phyloP scores from a whole-genome alignment of 1,140 invertebrate species.

The Drosophila kohkoa region DNA sequence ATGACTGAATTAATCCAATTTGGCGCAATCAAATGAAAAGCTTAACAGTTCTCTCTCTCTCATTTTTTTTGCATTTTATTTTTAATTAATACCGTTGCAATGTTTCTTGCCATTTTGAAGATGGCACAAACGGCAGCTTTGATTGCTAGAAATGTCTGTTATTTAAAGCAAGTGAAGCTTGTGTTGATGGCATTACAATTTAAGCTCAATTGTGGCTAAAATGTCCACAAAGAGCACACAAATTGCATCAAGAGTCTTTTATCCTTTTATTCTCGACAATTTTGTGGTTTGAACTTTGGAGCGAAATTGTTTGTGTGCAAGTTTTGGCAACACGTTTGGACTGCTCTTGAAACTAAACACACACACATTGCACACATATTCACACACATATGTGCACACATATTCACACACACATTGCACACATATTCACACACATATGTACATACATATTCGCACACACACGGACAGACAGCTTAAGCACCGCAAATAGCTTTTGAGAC shows the following conservation, averaged over 20 bases:
- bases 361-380: neutral
- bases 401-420: neutral
- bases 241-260: constrained; percentile 2
- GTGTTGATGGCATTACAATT: constrained; percentile 7
- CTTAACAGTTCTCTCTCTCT: constrained; percentile 20
- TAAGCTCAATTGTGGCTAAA: constrained; percentile 11
- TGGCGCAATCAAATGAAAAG: constrained; percentile 68
- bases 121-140: neutral
- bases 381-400: constrained; percentile 15
- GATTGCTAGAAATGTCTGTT: neutral
- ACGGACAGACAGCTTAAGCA: constrained; percentile 30
- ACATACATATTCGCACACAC: neutral
- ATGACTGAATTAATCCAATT: constrained; percentile 63
- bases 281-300: constrained; percentile 6
- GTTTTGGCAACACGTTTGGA: constrained; percentile 49
- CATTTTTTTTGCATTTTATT: neutral
- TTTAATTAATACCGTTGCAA: constrained; percentile 33
- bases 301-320: constrained; percentile 21
- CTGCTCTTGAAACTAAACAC: neutral
- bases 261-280: neutral
- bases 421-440: neutral
- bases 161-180: constrained; percentile 2
- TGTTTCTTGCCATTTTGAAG: neutral
- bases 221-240: neutral
- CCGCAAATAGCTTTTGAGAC: constrained; percentile 40